Base-by-base conservation (phyloP, 2,888 invertebrate species). In the Aelia acuminata region DNA sequence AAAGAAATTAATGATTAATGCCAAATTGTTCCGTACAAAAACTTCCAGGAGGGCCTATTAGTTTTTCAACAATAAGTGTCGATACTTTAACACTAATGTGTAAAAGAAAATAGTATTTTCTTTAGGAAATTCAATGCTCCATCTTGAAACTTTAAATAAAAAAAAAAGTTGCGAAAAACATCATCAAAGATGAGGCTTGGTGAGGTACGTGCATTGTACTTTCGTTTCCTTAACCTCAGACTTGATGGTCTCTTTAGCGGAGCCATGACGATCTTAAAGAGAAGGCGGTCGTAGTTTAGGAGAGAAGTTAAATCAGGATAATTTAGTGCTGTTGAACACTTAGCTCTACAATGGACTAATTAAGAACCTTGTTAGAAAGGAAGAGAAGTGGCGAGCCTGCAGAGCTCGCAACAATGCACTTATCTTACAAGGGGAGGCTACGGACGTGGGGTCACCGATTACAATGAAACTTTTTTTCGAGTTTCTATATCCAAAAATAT, bases 251-350 rank as follows among this genome's bases (percentile, higher is more conserved):
- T 70, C 63, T 70, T 70, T 70, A 70, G 35, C 63, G 35, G 20
- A 57, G 26, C 26, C 22, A 2, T 26, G 26, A 70, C 31, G 18
- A 35, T 20, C 63, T 35, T 35, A 7, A 35, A 4, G 31, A 35
- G 63, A 20, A 70, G 18, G 63, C 63, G 63, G 57, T 57, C 13
- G 26, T 57, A 57, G 57, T 57, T 57, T 57, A 57, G 26, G 26
- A 26, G 57, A 26, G 26, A 57, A 70, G 63, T 70, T 70, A 70
- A 70, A 70, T 70, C 63, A 70, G 63, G 63, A 70, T 70, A 70
- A 70, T 70, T 70, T 70, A 70, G 63, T 35, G 63, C 63, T 70
- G 13, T 20, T 70, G 31, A 70, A 70, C 63, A 70, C 63, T 70
- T 70, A 70, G 20, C 63, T 70, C 63, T 70, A 70, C 63, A 70